Evolutionary conservation across 1,140 invertebrate genomes (phyloP), one percentile per base, ranked within the genome.

Genomic region (Octopus sinensis): DNA sequence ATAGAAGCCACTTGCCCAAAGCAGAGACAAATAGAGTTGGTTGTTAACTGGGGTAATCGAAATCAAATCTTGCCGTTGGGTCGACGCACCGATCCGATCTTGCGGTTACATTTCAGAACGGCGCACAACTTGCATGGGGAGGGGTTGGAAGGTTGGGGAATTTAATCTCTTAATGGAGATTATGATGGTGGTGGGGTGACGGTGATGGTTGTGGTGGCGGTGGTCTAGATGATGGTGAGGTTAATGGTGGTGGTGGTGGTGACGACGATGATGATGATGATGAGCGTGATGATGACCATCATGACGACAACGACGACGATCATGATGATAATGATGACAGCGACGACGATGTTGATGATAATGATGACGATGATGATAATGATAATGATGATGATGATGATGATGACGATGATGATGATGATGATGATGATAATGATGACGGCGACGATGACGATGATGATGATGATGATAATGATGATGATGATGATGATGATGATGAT

Each of bases 401-500:
- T 77, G 51, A 77, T 77, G 76, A 77, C 51, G 76, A 77, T 77
- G 76, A 77, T 77, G 76, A 77, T 77, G 76, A 77, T 77, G 76
- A 77, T 77, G 76, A 77, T 77, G 76, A 77, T 12, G 76, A 77
- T 77, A 43, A 77, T 77, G 76, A 77, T 77, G 76, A 77, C 51
- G 76, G 51, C 51, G 76, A 77, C 51, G 76, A 77, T 77, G 76
- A 77, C 43, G 76, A 77, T 77, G 76, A 77, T 77, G 76, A 77
- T 77, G 76, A 77, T 77, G 76, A 77, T 77, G 76, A 77, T 77
- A 43, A 77, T 77, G 76, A 77, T 77, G 76, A 77, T 77, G 76
- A 77, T 77, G 76, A 77, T 77, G 76, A 77, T 77, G 76, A 77
- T 77, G 76, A 77, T 77, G 76, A 77, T 77, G 76, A 77, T 77